Evolutionary conservation across 2,797 vertebrate species (phyloP), one percentile per base, ranked within the genome.

Genomic region (Holocentrus rufus): DNA sequence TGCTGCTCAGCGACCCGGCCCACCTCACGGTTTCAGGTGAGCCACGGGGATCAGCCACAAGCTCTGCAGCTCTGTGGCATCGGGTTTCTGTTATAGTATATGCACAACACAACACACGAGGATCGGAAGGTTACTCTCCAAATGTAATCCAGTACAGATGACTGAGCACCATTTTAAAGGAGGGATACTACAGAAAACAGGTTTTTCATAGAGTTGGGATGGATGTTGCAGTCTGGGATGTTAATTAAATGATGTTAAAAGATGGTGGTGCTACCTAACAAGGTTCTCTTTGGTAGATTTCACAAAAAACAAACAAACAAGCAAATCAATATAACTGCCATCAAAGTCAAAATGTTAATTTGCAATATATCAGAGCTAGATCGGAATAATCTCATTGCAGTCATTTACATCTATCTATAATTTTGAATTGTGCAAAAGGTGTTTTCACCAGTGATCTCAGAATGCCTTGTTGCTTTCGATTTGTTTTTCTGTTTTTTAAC

Each of bases 21-120:
- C 3, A 1, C 5, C 82, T 93, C 69, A 80, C 3, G 10, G 87
- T 91, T 79, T 87, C 78, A 77, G 91, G 92, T 92, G 82, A 87
- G 85, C 50, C 36, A 47, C 31, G 25, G 25, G 53, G n/a, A 56
- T 47, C 46, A 55, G 49, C 36, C 46, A n/a, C 27, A 49, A 14
- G 10, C 4, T 44, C 69, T 74, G 65, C 50, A 75, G n/a, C 0
- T 27, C 25, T 27, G 2, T 53, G 39, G 53, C 17, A 31, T 75
- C 80, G 22, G 27, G 49, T 73, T 84, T 57, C 69, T 75, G 7
- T 46, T 27, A 5, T 4, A 2, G 25, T 27, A 27, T 2, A n/a
- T 13, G 23, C 34, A 65, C 54, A 55, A 4, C 1, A 34, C 20
- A 49, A 57, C 27, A 56, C 31, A 50, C 14, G 8, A 20, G 15